phyloP scores from a whole-genome alignment of 2,797 vertebrate genomes.

The Tauraco hartlaubi region DNA sequence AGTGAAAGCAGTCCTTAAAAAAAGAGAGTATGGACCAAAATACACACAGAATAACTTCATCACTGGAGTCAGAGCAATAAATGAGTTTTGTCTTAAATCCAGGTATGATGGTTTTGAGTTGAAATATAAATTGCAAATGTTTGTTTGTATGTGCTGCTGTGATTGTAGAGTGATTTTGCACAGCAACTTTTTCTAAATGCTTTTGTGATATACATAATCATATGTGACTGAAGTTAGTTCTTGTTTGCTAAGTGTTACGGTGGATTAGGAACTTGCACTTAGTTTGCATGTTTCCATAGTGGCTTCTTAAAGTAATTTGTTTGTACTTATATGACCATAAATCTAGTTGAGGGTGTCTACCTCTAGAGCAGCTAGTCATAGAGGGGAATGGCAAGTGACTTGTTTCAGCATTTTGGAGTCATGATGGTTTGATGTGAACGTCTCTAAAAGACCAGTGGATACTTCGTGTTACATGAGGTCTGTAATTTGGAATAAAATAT shows the following conservation, averaged over 20 bases:
- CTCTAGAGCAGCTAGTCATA: neutral
- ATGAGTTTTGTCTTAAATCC: slow-evolving; percentile 98
- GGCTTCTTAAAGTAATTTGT: neutral
- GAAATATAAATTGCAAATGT: neutral
- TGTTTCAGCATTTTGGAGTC: neutral
- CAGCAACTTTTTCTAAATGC: neutral
- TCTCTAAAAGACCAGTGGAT: neutral
- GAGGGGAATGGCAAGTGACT: neutral
- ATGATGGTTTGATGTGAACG: neutral
- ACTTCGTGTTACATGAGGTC: neutral
- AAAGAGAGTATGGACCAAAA: slow-evolving; percentile 95
- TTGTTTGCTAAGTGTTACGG: neutral
- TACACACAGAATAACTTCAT: slow-evolving; percentile 99
- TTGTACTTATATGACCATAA: neutral
- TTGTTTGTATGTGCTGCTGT: neutral
- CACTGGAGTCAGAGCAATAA: slow-evolving; percentile 98
- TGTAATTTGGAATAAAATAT: neutral
- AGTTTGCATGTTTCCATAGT: neutral
- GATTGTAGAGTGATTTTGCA: neutral
- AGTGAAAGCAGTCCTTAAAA: slow-evolving; percentile 98
- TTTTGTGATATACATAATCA: neutral
- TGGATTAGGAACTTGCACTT: neutral
- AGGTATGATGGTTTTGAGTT: slow-evolving; percentile 81
- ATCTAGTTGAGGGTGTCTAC: accelerated
- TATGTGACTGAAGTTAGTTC: neutral